These are phyloP conservation scores for Kryptolebias marmoratus DNA, from an alignment of 2,113 vertebrate genomes.

Conservation along the genomic window DNA sequence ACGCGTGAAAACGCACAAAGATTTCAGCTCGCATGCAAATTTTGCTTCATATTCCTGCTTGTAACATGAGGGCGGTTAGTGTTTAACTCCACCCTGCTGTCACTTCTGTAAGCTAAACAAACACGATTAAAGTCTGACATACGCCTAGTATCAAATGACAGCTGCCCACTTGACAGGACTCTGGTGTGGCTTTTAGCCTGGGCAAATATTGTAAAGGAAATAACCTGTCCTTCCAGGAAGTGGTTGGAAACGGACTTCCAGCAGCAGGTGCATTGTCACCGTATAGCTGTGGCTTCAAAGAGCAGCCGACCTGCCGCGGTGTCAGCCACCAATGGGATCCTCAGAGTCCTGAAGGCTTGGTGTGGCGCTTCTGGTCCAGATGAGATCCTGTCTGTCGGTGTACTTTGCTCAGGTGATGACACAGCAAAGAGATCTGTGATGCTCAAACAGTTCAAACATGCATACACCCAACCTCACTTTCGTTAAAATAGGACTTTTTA, in stretches of 20 bases:
- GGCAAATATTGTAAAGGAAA: not conserved
- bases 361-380: conserved; percentile 72
- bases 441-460: not conserved
- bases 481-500: not conserved
- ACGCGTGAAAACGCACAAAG: not conserved
- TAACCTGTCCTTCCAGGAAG: conserved; percentile 69
- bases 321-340: conserved; percentile 79
- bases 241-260: conserved; percentile 84
- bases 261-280: conserved; percentile 50
- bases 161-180: not conserved
- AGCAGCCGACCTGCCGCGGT: conserved; percentile 62
- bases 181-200: not conserved
- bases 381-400: conserved; percentile 86
- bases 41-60: too few relatives aligned
- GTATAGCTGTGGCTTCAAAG: conserved; percentile 52
- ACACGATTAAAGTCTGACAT: not conserved
- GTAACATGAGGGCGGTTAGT: not conserved
- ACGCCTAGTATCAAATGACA: not conserved
- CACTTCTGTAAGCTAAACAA: not conserved
- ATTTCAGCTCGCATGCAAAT: not conserved
- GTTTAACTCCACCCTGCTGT: not conserved
- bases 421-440: not conserved
- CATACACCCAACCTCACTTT: fast-evolving
- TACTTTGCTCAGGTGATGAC: conserved; percentile 83
- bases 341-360: conserved; percentile 85